A percentile compares a stretch with the other conserved stretches of the same genome.
These are phyloP conservation scores for Atherinomorus stipes DNA, from an alignment of 2,113 vertebrate species.

Conservation along the genomic window DNA sequence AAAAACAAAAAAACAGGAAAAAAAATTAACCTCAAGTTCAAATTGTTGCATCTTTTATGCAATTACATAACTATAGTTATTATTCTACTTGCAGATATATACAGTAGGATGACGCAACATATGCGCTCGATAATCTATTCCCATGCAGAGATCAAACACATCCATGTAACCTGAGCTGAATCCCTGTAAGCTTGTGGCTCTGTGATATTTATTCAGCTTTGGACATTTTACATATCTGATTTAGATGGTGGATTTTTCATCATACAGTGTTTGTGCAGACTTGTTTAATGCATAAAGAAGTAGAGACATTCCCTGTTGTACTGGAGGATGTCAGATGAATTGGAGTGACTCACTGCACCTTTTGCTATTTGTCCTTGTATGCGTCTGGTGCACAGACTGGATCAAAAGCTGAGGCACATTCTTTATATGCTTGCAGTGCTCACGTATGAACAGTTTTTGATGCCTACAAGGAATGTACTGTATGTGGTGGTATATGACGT, in stretches of 20 bases:
- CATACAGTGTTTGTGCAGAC: conserved; percentile 22
- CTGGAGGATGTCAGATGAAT: conserved; percentile 24
- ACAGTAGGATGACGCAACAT: background rate
- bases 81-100: too few relatives aligned
- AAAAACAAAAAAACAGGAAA: background rate
- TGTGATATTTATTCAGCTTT: conserved; percentile 34
- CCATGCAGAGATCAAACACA: conserved; percentile 22
- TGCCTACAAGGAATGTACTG: too few relatives aligned
- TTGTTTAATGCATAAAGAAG: conserved; percentile 24
- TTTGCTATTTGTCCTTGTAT: conserved; percentile 25
- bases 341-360: conserved; percentile 49
- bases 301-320: conserved; percentile 1
- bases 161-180: conserved; percentile 31
- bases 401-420: too few relatives aligned
- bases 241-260: conserved; percentile 4
- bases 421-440: too few relatives aligned
- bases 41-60: background rate
- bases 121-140: conserved; percentile 18
- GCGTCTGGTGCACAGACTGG: background rate
- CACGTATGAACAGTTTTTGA: too few relatives aligned
- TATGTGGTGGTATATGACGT: too few relatives aligned
- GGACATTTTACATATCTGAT: conserved; percentile 6
- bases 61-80: too few relatives aligned
- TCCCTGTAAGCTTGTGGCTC: conserved; percentile 12
- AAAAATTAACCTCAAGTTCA: background rate